These are phyloP conservation scores for Paguma larvata DNA, from an alignment of 2,797 vertebrate genomes.

Conservation along the genomic window DNA sequence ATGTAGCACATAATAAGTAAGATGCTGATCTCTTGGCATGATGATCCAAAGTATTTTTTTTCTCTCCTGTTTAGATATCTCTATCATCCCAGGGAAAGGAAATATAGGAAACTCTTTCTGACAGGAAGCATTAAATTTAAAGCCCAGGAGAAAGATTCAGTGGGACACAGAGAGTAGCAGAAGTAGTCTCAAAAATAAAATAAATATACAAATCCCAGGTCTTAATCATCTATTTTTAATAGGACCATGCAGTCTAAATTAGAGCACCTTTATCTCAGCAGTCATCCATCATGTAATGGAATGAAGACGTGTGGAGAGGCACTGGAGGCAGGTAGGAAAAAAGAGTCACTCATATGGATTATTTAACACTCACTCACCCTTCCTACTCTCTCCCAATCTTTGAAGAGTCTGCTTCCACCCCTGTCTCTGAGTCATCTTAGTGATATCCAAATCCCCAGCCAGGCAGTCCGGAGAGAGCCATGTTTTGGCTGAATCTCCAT, in stretches of 20 bases:
- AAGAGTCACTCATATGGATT: not conserved
- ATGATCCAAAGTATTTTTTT: not conserved
- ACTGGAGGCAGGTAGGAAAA: not conserved
- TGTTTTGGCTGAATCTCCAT: not conserved
- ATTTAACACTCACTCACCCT: not conserved
- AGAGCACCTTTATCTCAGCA: not conserved
- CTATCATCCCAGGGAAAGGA: not conserved
- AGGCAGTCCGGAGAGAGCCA: not conserved
- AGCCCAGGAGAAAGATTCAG: not conserved
- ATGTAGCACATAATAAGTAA: not conserved
- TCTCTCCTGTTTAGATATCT: not conserved
- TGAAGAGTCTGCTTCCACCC: not conserved
- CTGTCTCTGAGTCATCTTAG: slow-evolving; percentile 2
- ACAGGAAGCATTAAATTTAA: slow-evolving; percentile 60
- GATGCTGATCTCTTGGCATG: not conserved
- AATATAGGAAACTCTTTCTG: slow-evolving; percentile 28
- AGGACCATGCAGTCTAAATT: not conserved
- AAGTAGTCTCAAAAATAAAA: slow-evolving; percentile 50
- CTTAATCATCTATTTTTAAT: slow-evolving; percentile 1
- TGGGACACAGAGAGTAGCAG: slow-evolving; percentile 24
- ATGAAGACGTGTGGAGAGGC: not conserved
- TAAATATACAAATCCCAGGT: not conserved
- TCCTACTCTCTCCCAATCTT: not conserved
- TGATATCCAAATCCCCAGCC: not conserved
- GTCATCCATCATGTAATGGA: not conserved